Evolutionary conservation across 2,113 vertebrate species (phyloP).

Genomic region (Nesospiza acunhae): DNA sequence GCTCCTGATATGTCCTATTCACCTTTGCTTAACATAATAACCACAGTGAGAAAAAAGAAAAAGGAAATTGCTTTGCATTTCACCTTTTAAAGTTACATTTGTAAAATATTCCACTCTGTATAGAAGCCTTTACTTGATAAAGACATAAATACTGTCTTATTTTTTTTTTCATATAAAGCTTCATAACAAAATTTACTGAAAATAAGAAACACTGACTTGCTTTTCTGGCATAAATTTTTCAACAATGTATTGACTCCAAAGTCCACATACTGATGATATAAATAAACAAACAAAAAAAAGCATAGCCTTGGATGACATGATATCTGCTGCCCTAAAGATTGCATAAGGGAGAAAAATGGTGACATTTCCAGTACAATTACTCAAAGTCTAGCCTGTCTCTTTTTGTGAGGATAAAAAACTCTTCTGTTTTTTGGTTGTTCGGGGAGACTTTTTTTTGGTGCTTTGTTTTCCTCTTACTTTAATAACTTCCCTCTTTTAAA

Average conservation of each 20-base stretch:
- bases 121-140: not conserved
- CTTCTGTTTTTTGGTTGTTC: not conserved
- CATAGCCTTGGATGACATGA: not conserved
- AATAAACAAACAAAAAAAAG: not conserved
- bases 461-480: not conserved
- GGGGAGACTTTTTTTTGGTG: not conserved
- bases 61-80: slow-evolving; percentile 68
- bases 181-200: not conserved
- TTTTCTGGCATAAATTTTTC: not conserved
- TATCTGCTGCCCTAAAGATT: not conserved
- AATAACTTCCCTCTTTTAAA: not conserved
- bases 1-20: slow-evolving; percentile 57
- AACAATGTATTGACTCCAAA: not conserved
- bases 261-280: not conserved
- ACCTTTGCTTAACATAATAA: slow-evolving; percentile 70
- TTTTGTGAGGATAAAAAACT: not conserved
- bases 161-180: slow-evolving; percentile 1
- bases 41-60: slow-evolving; percentile 34
- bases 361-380: not conserved
- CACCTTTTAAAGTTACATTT: slow-evolving; percentile 8
- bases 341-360: not conserved
- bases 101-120: not conserved
- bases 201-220: not conserved
- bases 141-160: not conserved
- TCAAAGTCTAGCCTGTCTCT: not conserved